Evolutionary conservation across 2,888 invertebrate genomes (phyloP).

Genomic region (Caenorhabditis japonica): DNA sequence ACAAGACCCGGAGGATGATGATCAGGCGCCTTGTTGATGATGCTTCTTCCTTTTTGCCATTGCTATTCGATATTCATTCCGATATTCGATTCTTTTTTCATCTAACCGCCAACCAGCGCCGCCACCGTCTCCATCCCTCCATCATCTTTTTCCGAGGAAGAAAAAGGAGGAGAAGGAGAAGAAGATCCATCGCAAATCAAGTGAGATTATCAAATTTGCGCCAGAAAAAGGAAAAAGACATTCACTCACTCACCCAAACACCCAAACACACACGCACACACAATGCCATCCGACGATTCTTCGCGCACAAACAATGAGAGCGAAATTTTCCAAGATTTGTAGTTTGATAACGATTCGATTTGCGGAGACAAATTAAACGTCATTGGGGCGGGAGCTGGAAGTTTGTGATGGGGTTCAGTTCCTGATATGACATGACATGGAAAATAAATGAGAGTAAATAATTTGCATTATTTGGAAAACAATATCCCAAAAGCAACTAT

Average conservation of each 20-base stretch:
- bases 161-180: background rate
- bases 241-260: no score
- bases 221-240: no score
- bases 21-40: conserved; percentile 15
- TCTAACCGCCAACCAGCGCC: background rate
- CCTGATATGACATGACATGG: background rate
- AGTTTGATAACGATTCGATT: conserved; percentile 11
- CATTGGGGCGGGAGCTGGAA: background rate
- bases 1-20: conserved; percentile 5
- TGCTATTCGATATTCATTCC: conserved; percentile 46
- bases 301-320: conserved; percentile 18
- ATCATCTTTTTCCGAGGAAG: background rate
- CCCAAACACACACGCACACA: no score
- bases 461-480: no score
- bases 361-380: background rate
- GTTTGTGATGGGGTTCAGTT: background rate
- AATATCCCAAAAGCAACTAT: no score
- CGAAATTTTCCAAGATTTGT: conserved; percentile 13
- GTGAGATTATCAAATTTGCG: conserved; percentile 26
- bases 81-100: conserved; percentile 43
- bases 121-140: no score
- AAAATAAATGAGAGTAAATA: no score
- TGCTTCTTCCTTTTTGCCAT: conserved; percentile 17
- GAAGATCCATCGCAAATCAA: background rate
- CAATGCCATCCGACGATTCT: conserved; percentile 8